phyloP scores from a whole-genome alignment of 1,140 invertebrate species.

The Megalonaias nervosa region DNA sequence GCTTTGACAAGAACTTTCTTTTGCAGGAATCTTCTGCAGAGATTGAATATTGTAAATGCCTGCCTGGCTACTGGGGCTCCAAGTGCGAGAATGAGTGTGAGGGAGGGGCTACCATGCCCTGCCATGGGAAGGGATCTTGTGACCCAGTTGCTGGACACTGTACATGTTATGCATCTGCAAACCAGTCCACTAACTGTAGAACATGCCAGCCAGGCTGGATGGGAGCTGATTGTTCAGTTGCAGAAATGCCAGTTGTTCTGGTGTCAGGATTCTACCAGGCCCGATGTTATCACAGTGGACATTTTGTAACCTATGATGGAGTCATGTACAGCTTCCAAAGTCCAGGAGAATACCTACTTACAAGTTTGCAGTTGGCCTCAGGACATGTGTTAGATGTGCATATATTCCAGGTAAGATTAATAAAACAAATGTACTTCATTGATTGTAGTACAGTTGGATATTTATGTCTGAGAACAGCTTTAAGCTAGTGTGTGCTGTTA shows the following conservation, averaged over 20 bases:
- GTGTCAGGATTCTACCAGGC: constrained; percentile 17
- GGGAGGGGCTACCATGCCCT: constrained; percentile 42
- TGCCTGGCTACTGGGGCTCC: constrained; percentile 51
- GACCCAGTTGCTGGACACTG: constrained; percentile 37
- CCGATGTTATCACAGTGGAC: constrained; percentile 15
- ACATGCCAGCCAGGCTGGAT: constrained; percentile 43
- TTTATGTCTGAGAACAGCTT: too few relatives aligned
- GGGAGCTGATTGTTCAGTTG: constrained; percentile 40
- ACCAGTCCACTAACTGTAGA: constrained; percentile 35
- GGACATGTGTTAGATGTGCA: constrained; percentile 23
- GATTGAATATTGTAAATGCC: constrained; percentile 38
- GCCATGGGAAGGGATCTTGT: constrained; percentile 47
- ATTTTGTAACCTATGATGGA: constrained; percentile 49
- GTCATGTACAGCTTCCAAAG: constrained; percentile 37
- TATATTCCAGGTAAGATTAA: constrained; percentile 18
- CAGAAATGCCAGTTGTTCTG: background rate
- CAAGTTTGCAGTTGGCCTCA: constrained; percentile 17
- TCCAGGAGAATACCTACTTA: constrained; percentile 42
- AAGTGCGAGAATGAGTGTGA: constrained; percentile 42
- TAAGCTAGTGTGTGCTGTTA: too few relatives aligned
- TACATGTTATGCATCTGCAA: constrained; percentile 34
- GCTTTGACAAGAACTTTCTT: background rate
- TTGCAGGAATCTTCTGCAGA: constrained; percentile 13
- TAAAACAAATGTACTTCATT: constrained; percentile 6
- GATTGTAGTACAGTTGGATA: background rate